Percentiles rank a stretch among this genome's conserved stretches.
phyloP scores from a whole-genome alignment of 2,113 vertebrate genomes.

The Nematolebias whitei region DNA sequence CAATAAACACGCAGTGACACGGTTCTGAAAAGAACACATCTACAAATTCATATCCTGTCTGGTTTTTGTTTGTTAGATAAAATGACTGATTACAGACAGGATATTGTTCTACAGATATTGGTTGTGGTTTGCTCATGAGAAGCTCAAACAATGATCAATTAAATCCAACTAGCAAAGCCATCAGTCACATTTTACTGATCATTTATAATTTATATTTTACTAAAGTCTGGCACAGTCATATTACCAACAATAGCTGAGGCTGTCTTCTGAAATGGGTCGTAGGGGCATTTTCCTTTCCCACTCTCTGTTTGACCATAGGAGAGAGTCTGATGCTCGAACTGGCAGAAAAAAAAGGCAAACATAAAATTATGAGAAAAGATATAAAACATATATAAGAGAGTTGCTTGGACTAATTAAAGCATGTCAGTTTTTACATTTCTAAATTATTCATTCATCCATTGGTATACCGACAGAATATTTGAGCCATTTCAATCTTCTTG shows the following conservation, averaged over 20 bases:
- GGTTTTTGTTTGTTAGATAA: not conserved
- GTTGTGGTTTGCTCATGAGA: not conserved
- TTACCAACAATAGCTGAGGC: constrained; percentile 80
- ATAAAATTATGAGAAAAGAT: not conserved
- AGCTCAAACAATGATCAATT: not conserved
- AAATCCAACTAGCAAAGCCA: not conserved
- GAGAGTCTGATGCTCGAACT: constrained; percentile 77
- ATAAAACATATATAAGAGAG: not conserved
- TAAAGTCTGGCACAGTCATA: not conserved
- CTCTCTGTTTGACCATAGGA: constrained; percentile 79
- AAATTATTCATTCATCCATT: not conserved
- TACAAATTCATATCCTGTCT: not conserved
- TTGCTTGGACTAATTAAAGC: not conserved
- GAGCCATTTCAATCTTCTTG: not conserved
- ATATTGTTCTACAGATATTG: not conserved
- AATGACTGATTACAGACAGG: not conserved
- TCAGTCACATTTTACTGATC: not conserved
- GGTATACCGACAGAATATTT: not conserved
- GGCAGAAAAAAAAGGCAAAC: constrained; percentile 34
- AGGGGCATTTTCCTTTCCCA: constrained; percentile 84
- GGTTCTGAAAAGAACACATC: not conserved
- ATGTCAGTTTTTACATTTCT: not conserved
- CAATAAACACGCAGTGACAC: not conserved
- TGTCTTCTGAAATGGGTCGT: constrained; percentile 81
- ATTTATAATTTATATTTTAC: not conserved